Evolutionary conservation across 2,797 vertebrate species (phyloP).

Genomic region (Galaxias olidus): DNA sequence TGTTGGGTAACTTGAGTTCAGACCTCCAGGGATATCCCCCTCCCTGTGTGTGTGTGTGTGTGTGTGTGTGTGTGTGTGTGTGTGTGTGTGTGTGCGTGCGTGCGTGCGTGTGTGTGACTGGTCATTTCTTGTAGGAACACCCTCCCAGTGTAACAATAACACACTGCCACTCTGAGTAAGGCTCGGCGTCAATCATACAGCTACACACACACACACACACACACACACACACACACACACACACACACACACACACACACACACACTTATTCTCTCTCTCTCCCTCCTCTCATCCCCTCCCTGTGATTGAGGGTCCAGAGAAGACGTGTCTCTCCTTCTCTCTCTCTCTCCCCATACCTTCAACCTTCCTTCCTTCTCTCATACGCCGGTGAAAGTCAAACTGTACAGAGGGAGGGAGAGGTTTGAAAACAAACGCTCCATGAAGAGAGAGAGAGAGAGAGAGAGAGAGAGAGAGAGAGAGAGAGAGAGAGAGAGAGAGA

Average conservation of each 20-base stretch:
- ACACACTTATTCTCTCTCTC: slow-evolving; percentile 2
- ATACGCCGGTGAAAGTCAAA: slow-evolving; percentile 18
- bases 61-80: slow-evolving; percentile 37
- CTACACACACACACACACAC: slow-evolving; percentile 2
- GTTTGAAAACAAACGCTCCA: no score
- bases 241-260: neutral
- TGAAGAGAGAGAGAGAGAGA: neutral
- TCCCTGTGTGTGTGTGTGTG: slow-evolving; percentile 18
- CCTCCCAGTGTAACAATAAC: no score
- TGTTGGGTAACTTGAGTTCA: neutral
- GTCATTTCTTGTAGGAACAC: no score
- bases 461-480: neutral
- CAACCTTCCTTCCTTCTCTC: slow-evolving; percentile 13
- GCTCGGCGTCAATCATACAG: neutral
- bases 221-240: slow-evolving; percentile 29
- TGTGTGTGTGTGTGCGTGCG: no score
- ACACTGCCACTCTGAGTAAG: no score
- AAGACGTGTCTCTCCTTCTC: slow-evolving; percentile 12
- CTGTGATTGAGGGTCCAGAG: slow-evolving; percentile 10
- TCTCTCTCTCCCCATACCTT: neutral
- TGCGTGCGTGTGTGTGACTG: no score
- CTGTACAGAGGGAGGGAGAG: neutral
- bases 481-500: slow-evolving; percentile 1
- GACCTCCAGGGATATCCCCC: slow-evolving; percentile 1
- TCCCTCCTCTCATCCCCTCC: slow-evolving; percentile 1